Base-by-base conservation (phyloP, 2,888 invertebrate genomes). In the Tetheella fluctuosa region DNA sequence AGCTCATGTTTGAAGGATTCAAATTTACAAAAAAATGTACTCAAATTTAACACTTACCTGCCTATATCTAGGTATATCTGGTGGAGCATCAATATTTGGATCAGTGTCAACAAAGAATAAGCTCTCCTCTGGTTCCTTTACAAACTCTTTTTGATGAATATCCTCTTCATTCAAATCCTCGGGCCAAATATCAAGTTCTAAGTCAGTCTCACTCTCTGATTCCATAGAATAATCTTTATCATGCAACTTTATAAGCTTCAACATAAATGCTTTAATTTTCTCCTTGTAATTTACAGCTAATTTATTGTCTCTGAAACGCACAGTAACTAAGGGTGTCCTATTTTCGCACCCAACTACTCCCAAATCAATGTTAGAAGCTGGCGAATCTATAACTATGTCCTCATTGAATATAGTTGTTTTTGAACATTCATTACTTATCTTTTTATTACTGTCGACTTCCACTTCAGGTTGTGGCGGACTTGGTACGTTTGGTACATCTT, bases 21-120 rank as follows among this genome's bases (percentile, higher is more conserved):
- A n/a, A n/a, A 25, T 25, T 6, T 4, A 25, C 6, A 25, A 2
- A n/a, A 4, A n/a, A n/a, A 39, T 39, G 37, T 37, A 15, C 10
- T 6, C 13, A 23, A 48, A 20, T 48, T n/a, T 2, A 48, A n/a
- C 20, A 8, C 70, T 76, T 72, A 91, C 91, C 81, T 90, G 83
- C 59, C 83, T 85, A 64, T 91, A 92, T 64, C 77, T 81, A 15
- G 92, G 92, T 64, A 91, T 68, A 37, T 86, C 83, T 64, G 65
- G 64, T 55, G 70, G 62, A 23, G 65, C 70, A 53, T 83, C 73
- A 23, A 69, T 71, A 65, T 82, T 77, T 4, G 91, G 91, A 52
- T 82, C 88, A 7, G 90, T 91, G 59, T 92, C 91, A 57, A 91
- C 80, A 83, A 93, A 93, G 74, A 92, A 93, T 58, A 90, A 78